Conservation (phyloP, 2,888 invertebrate genomes). For the Germaria angustata region DNA sequence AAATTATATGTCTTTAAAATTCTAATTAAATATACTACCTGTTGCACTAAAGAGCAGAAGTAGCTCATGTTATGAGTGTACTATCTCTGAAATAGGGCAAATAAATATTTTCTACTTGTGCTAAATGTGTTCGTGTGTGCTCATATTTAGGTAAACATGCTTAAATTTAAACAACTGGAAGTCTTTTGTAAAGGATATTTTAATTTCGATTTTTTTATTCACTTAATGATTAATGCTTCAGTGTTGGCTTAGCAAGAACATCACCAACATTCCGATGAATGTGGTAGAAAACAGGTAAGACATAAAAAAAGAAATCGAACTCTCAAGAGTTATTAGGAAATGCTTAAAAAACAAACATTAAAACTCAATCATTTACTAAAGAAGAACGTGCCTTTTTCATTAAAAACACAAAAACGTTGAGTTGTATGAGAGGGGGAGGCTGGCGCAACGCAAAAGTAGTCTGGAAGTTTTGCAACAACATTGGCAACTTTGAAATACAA, state of each 20-base stretch:
- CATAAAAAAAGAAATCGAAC: slow-evolving; percentile 3
- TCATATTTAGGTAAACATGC: neutral
- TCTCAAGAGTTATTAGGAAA: slow-evolving; percentile 36
- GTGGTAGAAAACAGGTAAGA: neutral
- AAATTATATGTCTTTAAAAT: too few relatives aligned
- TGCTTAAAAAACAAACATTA: neutral
- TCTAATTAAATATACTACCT: too few relatives aligned
- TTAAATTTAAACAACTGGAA: slow-evolving; percentile 18
- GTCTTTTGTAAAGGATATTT: neutral
- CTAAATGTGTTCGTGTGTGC: neutral
- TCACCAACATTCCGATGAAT: neutral
- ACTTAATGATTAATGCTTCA: slow-evolving; percentile 29
- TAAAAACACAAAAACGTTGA: neutral
- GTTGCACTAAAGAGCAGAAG: neutral
- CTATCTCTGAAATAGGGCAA: neutral
- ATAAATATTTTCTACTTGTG: neutral
- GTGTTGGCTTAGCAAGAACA: slow-evolving; percentile 4
- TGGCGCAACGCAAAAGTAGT: neutral
- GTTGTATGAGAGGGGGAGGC: neutral
- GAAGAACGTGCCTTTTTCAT: slow-evolving; percentile 50
- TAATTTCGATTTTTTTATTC: neutral
- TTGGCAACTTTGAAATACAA: slow-evolving; percentile 33
- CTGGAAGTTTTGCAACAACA: neutral
- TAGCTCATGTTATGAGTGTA: neutral
- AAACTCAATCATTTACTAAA: slow-evolving; percentile 44